Evolutionary conservation across 1,140 invertebrate genomes (phyloP).

Genomic region (Elymnias hypermnestra): DNA sequence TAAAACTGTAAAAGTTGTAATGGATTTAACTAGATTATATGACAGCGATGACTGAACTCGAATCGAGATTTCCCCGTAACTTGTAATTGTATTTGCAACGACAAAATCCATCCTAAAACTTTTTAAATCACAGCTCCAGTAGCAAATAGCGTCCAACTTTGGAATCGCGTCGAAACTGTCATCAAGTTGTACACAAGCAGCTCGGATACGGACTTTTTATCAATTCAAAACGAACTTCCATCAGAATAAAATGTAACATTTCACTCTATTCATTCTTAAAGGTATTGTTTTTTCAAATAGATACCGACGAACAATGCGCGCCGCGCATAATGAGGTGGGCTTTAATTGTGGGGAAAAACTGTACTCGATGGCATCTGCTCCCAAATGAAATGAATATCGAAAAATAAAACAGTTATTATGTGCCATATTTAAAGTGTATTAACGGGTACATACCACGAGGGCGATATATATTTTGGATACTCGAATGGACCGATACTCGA

Average conservation of each 20-base stretch:
- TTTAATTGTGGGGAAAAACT: slow-evolving; percentile 6
- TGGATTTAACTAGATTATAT: no score
- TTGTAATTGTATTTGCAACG: not conserved
- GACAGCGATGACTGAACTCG: not conserved
- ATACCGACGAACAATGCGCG: not conserved
- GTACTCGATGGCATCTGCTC: not conserved
- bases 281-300: slow-evolving; percentile 8
- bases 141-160: slow-evolving; percentile 7
- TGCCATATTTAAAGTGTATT: no score
- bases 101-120: not conserved
- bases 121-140: slow-evolving; percentile 12
- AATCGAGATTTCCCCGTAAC: not conserved
- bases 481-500: no score
- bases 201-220: slow-evolving; percentile 18
- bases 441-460: no score
- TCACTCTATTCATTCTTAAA: slow-evolving; percentile 10
- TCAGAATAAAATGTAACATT: slow-evolving; percentile 17
- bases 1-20: no score
- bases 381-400: not conserved
- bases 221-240: slow-evolving; percentile 18
- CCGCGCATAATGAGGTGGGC: slow-evolving; percentile 3
- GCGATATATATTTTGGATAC: no score
- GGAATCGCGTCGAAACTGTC: slow-evolving; percentile 13
- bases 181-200: slow-evolving; percentile 8
- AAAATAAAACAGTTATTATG: no score